Evolutionary conservation across 1,140 invertebrate genomes (phyloP), one percentile per base, ranked within the genome.

Genomic region (Coptotermes formosanus): DNA sequence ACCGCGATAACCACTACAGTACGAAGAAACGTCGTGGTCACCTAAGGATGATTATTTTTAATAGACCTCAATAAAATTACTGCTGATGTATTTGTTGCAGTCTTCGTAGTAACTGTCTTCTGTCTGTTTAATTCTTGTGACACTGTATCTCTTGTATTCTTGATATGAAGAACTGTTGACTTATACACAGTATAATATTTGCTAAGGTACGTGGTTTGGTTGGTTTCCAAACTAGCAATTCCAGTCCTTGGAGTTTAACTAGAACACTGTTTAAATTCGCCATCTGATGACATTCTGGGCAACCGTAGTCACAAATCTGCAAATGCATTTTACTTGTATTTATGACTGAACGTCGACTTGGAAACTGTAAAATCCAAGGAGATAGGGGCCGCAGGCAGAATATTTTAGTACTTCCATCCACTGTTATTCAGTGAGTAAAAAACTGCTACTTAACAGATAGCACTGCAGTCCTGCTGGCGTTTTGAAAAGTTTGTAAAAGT

Each of bases 251-350:
- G 14, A n/a, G 7, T 30, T 25, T 75, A 64, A 16, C 21, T 64
- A 23, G 55, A 2, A 59, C 21, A 59, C 55, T 4, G 21, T 59
- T 59, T 59, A 19, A 64, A 64, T 64, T n/a, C 14, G 45, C 8
- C 59, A 64, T 8, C n/a, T 12, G 25, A 11, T 75, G 64, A 30
- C 9, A 30, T 75, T 30, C 14, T n/a, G 9, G 25, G 14, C 25
- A 75, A 30, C 25, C 25, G 25, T 30, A 30, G 64, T 30, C 30
- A 30, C 64, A 30, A 75, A 30, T 75, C 25, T 14, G 7, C 64
- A 75, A 75, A 75, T 75, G 64, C 64, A 75, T 75, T 75, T 75
- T 75, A 25, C 64, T 75, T 75, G 64, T 75, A 75, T 75, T 75
- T 75, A 6, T 75, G 64, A 75, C 4, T 30, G 64, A 75, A 75